Evolutionary conservation across 2,113 vertebrate genomes (phyloP), one percentile per base, ranked within the genome.

Genomic region (Lasiurus borealis): DNA sequence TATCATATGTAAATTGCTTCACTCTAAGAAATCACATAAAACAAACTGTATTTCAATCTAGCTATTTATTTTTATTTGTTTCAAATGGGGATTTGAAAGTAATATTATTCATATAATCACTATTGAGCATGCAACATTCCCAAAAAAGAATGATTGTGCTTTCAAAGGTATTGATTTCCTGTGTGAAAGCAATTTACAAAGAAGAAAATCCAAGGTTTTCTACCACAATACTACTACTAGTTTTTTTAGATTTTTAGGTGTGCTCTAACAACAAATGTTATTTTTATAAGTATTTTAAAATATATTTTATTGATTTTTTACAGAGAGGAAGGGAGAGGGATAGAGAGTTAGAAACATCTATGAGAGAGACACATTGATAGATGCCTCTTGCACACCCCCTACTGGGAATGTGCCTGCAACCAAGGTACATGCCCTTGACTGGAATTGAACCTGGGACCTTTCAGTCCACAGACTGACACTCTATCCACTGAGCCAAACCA

Each of bases 141-240:
- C 54, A 46, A 40, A 29, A 96, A 96, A 89, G 81, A 91, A 83
- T 85, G 25, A 57, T 14, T 88, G n/a, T 14, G 6, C 18, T 96
- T 96, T 94, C 27, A 66, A 78, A 96, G 68, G 13, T 83, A 73
- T 91, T 84, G 83, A 94, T 95, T 94, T n/a, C 13, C 6, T 91
- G 2, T 54, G 15, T 84, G 50, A 82, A 96, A 93, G 19, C 69
- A 92, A 86, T 46, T 88, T 91, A 85, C 36, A 90, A 96, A 90
- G 46, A 85, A 85, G 36, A 80, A 52, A 88, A 88, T 83, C 23
- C 44, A 54, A 50, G n/a, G 4, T 12, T 85, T 2, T 93, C 19
- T 44, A 52, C 5, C 40, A 69, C 13, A 62, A 71, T 15, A 75
- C 6, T 44, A 83, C 16, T 59, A 64, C 19, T 15, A 64, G 16